Percentiles rank a stretch among this genome's conserved stretches.
These are phyloP conservation scores for Lissocephala sabroskyi DNA, from an alignment of 2,888 invertebrate species.

Conservation along the genomic window DNA sequence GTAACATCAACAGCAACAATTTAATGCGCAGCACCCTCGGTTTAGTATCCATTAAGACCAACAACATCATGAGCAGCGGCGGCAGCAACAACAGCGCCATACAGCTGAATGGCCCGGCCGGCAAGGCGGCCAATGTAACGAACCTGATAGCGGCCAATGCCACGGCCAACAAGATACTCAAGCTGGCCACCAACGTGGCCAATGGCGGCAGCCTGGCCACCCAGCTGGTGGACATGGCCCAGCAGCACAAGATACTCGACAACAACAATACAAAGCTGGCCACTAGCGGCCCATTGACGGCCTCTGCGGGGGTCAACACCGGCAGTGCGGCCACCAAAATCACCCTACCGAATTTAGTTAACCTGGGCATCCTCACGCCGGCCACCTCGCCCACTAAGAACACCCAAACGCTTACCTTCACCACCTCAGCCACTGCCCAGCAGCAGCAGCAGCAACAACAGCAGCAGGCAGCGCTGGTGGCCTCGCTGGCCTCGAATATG, in stretches of 20 bases:
- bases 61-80: slow-evolving; percentile 30
- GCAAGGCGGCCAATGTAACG: slow-evolving; percentile 53
- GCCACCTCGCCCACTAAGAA: slow-evolving; percentile 74
- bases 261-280: slow-evolving; percentile 38
- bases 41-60: slow-evolving; percentile 70
- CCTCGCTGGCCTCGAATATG: slow-evolving; percentile 44
- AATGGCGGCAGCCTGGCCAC: slow-evolving; percentile 47
- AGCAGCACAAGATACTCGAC: slow-evolving; percentile 50
- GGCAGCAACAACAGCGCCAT: slow-evolving; percentile 25
- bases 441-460: slow-evolving; percentile 55
- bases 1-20: slow-evolving; percentile 70
- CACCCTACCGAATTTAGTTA: slow-evolving; percentile 71
- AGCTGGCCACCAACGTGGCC: slow-evolving; percentile 68
- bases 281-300: slow-evolving; percentile 17
- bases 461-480: slow-evolving; percentile 50
- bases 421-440: slow-evolving; percentile 49
- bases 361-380: slow-evolving; percentile 74
- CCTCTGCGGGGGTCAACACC: slow-evolving; percentile 20
- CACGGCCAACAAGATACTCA: slow-evolving; percentile 71
- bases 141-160: slow-evolving; percentile 71
- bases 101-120: slow-evolving; percentile 10
- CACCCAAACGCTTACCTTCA: slow-evolving; percentile 67
- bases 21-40: slow-evolving; percentile 72
- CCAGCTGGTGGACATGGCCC: slow-evolving; percentile 41
- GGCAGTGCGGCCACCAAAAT: slow-evolving; percentile 63